Evolutionary conservation across 2,888 invertebrate genomes (phyloP).

Genomic region (Blera fallax): DNA sequence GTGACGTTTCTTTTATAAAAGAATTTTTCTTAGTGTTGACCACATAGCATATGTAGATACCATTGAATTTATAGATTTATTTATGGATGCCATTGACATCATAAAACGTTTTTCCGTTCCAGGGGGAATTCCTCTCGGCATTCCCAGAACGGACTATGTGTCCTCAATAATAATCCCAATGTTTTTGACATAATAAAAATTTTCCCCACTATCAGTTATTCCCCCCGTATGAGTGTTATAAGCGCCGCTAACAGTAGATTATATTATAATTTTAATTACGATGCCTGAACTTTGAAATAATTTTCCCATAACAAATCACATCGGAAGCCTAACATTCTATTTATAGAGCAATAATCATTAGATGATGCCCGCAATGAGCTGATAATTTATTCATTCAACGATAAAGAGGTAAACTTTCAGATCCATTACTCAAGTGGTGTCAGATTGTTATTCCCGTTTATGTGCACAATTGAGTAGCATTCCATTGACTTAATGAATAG

Average conservation of each 20-base stretch:
- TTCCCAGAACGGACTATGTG: no score
- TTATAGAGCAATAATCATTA: not conserved
- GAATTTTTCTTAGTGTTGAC: no score
- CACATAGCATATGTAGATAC: no score
- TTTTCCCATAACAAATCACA: not conserved
- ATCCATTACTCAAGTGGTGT: not conserved
- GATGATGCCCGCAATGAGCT: not conserved
- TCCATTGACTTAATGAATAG: not conserved
- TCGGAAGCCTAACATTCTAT: not conserved
- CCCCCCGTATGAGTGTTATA: not conserved
- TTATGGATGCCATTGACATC: no score
- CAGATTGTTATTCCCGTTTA: not conserved
- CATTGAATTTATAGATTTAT: no score
- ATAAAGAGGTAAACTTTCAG: not conserved
- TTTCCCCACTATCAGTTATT: not conserved
- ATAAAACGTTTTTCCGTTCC: no score
- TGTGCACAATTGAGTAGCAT: not conserved
- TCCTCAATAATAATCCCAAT: no score
- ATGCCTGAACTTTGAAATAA: no score
- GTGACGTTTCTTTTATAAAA: no score
- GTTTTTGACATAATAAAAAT: not conserved
- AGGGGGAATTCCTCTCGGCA: no score
- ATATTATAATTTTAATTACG: no score
- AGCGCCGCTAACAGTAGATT: no score
- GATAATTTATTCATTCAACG: not conserved